Evolutionary conservation across 2,797 vertebrate species (phyloP).

Genomic region (Potorous gilbertii): DNA sequence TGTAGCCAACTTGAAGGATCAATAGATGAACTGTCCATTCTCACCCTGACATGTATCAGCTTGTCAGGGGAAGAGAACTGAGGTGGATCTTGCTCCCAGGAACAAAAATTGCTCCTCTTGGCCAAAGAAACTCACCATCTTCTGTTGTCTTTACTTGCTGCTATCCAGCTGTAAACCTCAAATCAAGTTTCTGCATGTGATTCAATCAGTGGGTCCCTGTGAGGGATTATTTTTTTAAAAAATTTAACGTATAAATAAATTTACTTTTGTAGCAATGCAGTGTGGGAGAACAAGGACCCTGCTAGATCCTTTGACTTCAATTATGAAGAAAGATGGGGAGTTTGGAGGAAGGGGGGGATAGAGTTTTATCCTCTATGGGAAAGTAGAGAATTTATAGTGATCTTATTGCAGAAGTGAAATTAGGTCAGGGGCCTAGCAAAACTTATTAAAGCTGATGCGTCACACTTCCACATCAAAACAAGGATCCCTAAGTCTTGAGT

Average conservation of each 20-base stretch:
- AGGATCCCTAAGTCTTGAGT: neutral
- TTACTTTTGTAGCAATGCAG: slow-evolving; percentile 61
- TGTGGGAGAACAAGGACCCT: slow-evolving; percentile 52
- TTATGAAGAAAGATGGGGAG: slow-evolving; percentile 20
- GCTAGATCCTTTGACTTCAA: slow-evolving; percentile 39
- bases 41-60: accelerated
- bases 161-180: slow-evolving; percentile 51
- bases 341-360: slow-evolving; percentile 36
- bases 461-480: slow-evolving; percentile 34
- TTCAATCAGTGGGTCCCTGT: slow-evolving; percentile 67
- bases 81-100: accelerated
- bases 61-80: accelerated
- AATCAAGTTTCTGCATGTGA: slow-evolving; percentile 67
- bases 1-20: neutral
- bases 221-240: slow-evolving; percentile 73
- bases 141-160: slow-evolving; percentile 6
- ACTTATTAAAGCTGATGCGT: slow-evolving; percentile 51
- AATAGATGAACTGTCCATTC: accelerated
- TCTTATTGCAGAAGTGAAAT: slow-evolving; percentile 70
- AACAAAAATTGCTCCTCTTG: neutral
- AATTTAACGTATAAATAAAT: slow-evolving; percentile 73
- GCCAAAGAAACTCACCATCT: slow-evolving; percentile 9
- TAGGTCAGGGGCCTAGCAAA: slow-evolving; percentile 65
- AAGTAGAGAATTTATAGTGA: slow-evolving; percentile 46
- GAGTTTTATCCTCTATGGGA: slow-evolving; percentile 59